These are phyloP conservation scores for Subacronicta megacephala DNA, from an alignment of 2,888 invertebrate genomes.

Conservation along the genomic window DNA sequence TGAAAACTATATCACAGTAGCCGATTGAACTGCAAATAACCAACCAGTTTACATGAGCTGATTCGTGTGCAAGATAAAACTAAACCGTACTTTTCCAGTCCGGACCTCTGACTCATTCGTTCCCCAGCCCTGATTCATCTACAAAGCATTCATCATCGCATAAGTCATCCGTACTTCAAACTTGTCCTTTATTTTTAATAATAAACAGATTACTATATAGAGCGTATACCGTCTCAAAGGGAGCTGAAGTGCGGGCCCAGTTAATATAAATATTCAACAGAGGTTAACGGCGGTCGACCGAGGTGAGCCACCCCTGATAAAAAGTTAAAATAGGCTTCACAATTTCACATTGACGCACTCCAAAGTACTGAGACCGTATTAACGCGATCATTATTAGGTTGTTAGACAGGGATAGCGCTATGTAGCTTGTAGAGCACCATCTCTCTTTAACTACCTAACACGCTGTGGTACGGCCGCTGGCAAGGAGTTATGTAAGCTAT, in stretches of 20 bases:
- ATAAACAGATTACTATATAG: constrained; percentile 63
- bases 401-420: too few relatives aligned
- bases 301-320: constrained; percentile 67
- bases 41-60: neutral
- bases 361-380: constrained; percentile 8
- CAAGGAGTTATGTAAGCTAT: constrained; percentile 36
- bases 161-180: constrained; percentile 25
- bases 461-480: neutral
- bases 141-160: constrained; percentile 21
- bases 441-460: too few relatives aligned
- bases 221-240: constrained; percentile 56
- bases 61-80: neutral
- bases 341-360: constrained; percentile 53
- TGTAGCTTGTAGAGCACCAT: too few relatives aligned
- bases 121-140: constrained; percentile 24
- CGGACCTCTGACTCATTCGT: constrained; percentile 1
- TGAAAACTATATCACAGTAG: too few relatives aligned
- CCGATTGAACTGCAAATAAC: too few relatives aligned
- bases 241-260: constrained; percentile 57
- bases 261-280: constrained; percentile 79
- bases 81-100: constrained; percentile 1
- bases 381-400: too few relatives aligned
- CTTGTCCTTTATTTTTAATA: constrained; percentile 59
- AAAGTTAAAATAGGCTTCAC: constrained; percentile 67
- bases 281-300: constrained; percentile 70